Conservation (phyloP, 2,113 vertebrate genomes). For the Tichodroma muraria region DNA sequence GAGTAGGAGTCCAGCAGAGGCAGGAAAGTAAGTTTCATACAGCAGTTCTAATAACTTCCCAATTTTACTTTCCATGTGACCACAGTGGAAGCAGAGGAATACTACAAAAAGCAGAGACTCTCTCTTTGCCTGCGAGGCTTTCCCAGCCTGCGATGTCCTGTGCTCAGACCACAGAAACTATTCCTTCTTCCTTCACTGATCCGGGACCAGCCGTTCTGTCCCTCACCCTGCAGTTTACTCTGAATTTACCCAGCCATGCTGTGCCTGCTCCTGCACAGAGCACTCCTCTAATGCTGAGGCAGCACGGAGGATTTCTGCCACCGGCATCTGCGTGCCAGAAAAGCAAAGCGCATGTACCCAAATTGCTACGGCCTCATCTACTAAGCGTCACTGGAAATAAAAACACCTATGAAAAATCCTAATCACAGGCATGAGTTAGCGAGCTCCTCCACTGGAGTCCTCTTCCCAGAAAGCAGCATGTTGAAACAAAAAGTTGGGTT, state of each 20-base stretch:
- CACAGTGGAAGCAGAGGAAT: background rate
- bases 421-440: too few species aligned
- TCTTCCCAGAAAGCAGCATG: background rate
- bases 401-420: background rate
- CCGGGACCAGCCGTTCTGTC: background rate
- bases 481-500: background rate
- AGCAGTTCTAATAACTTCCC: background rate
- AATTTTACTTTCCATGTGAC: background rate
- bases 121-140: rapidly evolving
- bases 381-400: rapidly evolving
- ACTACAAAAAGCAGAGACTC: background rate
- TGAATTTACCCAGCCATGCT: background rate
- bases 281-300: background rate
- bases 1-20: background rate
- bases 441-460: background rate
- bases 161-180: background rate
- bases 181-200: background rate
- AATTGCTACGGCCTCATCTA: rapidly evolving
- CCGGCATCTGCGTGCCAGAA: background rate
- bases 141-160: rapidly evolving
- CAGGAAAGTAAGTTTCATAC: background rate
- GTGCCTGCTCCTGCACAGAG: background rate
- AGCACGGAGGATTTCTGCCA: background rate
- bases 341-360: rapidly evolving
- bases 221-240: too few species aligned